Percentiles rank a stretch among this genome's conserved stretches.
Conservation (phyloP, 2,797 vertebrate genomes). For the Podarcis lilfordi region DNA sequence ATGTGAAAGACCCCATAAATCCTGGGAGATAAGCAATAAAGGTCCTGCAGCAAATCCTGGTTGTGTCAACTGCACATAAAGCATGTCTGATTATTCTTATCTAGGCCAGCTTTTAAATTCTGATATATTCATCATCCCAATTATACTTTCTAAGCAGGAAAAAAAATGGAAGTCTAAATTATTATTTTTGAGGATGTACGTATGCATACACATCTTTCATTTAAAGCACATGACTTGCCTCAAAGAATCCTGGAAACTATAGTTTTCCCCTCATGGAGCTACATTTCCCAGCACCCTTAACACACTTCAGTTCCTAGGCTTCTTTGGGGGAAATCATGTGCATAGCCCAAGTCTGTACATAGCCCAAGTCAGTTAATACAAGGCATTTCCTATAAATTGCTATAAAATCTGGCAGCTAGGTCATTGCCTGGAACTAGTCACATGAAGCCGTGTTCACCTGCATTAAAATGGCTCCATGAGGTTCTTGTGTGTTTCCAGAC, state of each 20-base stretch:
- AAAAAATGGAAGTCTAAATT: background rate
- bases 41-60: background rate
- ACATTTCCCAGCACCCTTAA: too few relatives aligned
- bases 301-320: too few relatives aligned
- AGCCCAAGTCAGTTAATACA: background rate
- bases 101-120: conserved; percentile 23
- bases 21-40: conserved; percentile 30
- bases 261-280: too few relatives aligned
- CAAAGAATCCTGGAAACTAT: too few relatives aligned
- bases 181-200: background rate
- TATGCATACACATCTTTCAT: too few relatives aligned
- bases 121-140: background rate
- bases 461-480: background rate
- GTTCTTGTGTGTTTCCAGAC: background rate
- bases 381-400: background rate
- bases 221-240: too few relatives aligned
- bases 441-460: background rate
- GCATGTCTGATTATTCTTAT: background rate
- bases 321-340: too few relatives aligned
- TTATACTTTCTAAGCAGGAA: background rate
- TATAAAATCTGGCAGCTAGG: background rate
- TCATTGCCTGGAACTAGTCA: background rate
- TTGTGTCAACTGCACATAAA: conserved; percentile 18
- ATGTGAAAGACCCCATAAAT: conserved; percentile 25
- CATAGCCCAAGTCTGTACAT: too few relatives aligned